These are phyloP conservation scores for Trimorus sp. DNA, from an alignment of 2,888 invertebrate species.

Conservation along the genomic window DNA sequence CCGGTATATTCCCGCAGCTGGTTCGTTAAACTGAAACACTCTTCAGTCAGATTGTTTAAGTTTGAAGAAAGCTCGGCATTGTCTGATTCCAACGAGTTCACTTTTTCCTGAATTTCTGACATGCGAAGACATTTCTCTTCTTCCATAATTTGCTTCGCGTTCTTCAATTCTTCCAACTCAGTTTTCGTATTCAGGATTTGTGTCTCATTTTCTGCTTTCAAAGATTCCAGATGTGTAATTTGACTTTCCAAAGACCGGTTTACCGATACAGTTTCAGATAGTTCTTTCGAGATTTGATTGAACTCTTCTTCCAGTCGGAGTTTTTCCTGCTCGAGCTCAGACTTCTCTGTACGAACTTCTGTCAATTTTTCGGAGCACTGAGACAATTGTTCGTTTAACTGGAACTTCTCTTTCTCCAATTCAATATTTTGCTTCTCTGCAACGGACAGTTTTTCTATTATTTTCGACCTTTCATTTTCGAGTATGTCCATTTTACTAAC, in stretches of 20 bases:
- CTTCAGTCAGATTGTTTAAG: slow-evolving; percentile 22
- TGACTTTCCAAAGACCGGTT: no score
- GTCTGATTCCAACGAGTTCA: slow-evolving; percentile 36
- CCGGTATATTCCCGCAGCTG: slow-evolving; percentile 16
- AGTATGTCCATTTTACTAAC: not conserved
- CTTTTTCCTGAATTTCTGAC: slow-evolving; percentile 21
- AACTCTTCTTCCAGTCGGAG: no score
- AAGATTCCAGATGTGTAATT: no score
- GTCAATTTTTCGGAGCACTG: not conserved
- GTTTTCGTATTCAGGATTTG: no score
- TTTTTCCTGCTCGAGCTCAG: no score
- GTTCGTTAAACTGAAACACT: slow-evolving; percentile 18
- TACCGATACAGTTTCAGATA: no score
- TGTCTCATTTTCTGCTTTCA: no score
- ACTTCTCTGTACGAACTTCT: no score
- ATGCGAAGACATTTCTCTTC: slow-evolving; percentile 36
- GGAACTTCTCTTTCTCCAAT: slow-evolving; percentile 4
- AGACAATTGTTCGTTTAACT: not conserved
- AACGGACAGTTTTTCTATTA: not conserved
- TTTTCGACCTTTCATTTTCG: not conserved
- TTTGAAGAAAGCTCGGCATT: slow-evolving; percentile 28
- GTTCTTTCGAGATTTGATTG: no score
- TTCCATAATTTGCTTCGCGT: slow-evolving; percentile 19
- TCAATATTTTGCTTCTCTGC: no score
- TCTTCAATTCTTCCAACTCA: no score